Conservation (phyloP, 2,888 invertebrate genomes). For the Ochropacha duplaris region DNA sequence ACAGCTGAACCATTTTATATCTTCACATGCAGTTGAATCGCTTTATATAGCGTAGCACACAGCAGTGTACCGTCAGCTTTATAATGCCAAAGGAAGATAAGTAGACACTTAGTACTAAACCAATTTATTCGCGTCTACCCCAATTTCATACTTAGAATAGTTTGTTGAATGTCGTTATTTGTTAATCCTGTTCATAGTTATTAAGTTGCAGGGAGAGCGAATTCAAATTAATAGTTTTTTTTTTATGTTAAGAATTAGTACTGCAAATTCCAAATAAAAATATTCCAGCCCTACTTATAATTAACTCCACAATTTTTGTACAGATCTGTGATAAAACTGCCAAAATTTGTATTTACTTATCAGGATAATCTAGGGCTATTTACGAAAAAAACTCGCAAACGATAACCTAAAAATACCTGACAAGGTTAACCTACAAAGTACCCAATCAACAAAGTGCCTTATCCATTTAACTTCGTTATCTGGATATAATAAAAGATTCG, state of each 20-base stretch:
- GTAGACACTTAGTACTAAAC: constrained; percentile 21
- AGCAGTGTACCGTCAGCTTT: neutral
- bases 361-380: neutral
- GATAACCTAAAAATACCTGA: neutral
- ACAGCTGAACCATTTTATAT: too few relatives aligned
- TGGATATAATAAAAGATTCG: constrained; percentile 28
- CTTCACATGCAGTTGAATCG: neutral
- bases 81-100: neutral
- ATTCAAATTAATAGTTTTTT: too few relatives aligned
- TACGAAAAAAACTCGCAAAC: neutral
- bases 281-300: too few relatives aligned
- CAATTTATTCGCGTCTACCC: constrained; percentile 29
- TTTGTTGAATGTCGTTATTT: constrained; percentile 18
- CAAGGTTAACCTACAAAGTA: neutral
- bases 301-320: too few relatives aligned
- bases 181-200: neutral
- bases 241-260: too few relatives aligned
- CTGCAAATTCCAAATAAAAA: too few relatives aligned
- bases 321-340: too few relatives aligned
- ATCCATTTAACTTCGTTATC: constrained; percentile 9
- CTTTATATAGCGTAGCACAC: neutral
- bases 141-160: constrained; percentile 30
- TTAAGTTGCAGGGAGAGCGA: too few relatives aligned
- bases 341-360: neutral
- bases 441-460: neutral